phyloP scores from a whole-genome alignment of 1,140 invertebrate genomes.

The Branchinecta lynchi region DNA sequence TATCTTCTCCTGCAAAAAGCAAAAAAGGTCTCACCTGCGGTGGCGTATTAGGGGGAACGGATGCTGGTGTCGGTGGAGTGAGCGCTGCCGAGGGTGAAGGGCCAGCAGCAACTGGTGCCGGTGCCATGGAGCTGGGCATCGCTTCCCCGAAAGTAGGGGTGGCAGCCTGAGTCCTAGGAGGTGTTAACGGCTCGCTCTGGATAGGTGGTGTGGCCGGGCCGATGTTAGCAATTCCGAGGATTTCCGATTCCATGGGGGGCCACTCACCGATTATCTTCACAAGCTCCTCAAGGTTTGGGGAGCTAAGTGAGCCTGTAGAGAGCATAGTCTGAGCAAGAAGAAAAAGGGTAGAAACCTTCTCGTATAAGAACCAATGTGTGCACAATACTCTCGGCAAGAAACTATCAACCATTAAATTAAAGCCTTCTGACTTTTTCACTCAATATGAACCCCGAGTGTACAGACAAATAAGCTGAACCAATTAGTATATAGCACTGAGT shows the following conservation, averaged over 20 bases:
- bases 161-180: constrained; percentile 11
- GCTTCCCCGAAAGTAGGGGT: background rate
- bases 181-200: constrained; percentile 1
- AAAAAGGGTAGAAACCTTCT: constrained; percentile 36
- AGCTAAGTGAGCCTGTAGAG: background rate
- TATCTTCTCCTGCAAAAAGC: background rate
- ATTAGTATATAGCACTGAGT: no score
- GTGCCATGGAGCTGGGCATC: background rate
- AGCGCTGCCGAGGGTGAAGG: constrained; percentile 12
- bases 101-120: background rate
- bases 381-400: constrained; percentile 32
- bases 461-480: no score
- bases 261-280: constrained; percentile 20
- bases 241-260: constrained; percentile 17
- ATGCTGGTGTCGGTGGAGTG: background rate
- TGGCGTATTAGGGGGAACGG: background rate
- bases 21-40: background rate
- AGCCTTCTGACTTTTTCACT: no score
- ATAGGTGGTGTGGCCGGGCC: constrained; percentile 24
- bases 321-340: no score
- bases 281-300: constrained; percentile 22
- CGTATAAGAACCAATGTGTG: constrained; percentile 54
- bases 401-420: no score
- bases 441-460: no score
- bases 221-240: constrained; percentile 31